Evolutionary conservation across 2,888 invertebrate genomes (phyloP).

Genomic region (Drosophila putrida): DNA sequence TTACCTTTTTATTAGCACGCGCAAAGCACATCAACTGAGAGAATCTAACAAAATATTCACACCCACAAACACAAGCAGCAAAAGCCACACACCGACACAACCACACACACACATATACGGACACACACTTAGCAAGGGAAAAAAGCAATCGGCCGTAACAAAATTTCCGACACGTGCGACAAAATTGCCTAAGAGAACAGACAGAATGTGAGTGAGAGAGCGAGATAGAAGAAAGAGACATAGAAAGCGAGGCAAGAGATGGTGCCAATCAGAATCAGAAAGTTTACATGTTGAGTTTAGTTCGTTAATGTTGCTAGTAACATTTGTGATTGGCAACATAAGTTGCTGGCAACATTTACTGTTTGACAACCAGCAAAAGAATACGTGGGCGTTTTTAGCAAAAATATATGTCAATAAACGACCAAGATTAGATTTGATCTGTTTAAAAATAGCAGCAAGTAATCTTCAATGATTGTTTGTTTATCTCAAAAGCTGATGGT

Average conservation of each 20-base stretch:
- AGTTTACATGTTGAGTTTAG: constrained; percentile 17
- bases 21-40: constrained; percentile 39
- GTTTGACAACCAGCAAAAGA: constrained; percentile 42
- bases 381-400: constrained; percentile 35
- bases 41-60: constrained; percentile 56
- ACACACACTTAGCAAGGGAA: constrained; percentile 32
- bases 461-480: constrained; percentile 5
- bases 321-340: constrained; percentile 45
- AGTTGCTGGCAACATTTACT: constrained; percentile 45
- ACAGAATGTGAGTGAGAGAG: constrained; percentile 30
- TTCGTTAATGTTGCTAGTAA: constrained; percentile 39
- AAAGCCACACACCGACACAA: constrained; percentile 31
- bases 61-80: constrained; percentile 34
- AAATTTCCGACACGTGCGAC: constrained; percentile 82
- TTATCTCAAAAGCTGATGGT: background rate
- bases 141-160: constrained; percentile 78
- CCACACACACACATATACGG: constrained; percentile 10
- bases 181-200: constrained; percentile 70
- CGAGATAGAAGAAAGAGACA: constrained; percentile 19
- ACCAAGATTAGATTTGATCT: constrained; percentile 31
- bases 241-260: constrained; percentile 33
- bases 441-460: constrained; percentile 50
- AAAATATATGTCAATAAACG: constrained; percentile 50
- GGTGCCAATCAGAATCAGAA: constrained; percentile 20
- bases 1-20: constrained; percentile 70